Evolutionary conservation across 2,797 vertebrate genomes (phyloP).

Genomic region (Gobio occitaniae): DNA sequence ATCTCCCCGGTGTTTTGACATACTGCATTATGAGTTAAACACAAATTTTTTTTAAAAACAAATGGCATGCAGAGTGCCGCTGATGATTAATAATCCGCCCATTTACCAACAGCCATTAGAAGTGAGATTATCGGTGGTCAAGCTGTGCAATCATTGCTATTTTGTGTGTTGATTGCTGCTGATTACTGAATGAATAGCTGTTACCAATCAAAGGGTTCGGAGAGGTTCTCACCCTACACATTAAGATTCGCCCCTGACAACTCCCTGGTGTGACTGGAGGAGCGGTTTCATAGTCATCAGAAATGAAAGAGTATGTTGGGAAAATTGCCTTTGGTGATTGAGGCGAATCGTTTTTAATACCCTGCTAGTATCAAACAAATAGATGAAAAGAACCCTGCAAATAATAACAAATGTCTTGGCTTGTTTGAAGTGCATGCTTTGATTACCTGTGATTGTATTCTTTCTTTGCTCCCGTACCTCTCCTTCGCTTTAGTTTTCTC

Average conservation of each 20-base stretch:
- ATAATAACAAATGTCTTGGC: conserved; percentile 60
- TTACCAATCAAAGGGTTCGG: conserved; percentile 55
- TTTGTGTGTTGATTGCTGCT: conserved; percentile 66
- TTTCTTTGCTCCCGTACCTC: conserved; percentile 34
- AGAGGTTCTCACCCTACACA: conserved; percentile 46
- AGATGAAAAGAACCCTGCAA: conserved; percentile 57
- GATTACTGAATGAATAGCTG: conserved; percentile 65
- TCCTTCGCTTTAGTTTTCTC: background rate
- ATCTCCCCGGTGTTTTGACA: conserved; percentile 37
- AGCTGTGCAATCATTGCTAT: conserved; percentile 53
- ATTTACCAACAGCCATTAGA: conserved; percentile 23
- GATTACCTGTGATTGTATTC: conserved; percentile 48
- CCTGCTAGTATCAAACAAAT: conserved; percentile 48
- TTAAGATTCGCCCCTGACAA: conserved; percentile 36
- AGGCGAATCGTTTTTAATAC: conserved; percentile 63
- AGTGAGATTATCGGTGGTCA: conserved; percentile 47
- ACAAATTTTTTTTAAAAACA: background rate
- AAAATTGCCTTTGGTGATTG: conserved; percentile 60
- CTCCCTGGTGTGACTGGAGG: conserved; percentile 38
- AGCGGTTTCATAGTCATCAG: conserved; percentile 27
- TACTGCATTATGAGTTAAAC: conserved; percentile 10
- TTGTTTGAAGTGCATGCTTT: conserved; percentile 64
- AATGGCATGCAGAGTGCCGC: background rate
- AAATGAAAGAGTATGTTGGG: conserved; percentile 21
- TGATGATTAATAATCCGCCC: conserved; percentile 10